Conservation (phyloP, 2,797 vertebrate genomes). For the Helostoma temminkii region DNA sequence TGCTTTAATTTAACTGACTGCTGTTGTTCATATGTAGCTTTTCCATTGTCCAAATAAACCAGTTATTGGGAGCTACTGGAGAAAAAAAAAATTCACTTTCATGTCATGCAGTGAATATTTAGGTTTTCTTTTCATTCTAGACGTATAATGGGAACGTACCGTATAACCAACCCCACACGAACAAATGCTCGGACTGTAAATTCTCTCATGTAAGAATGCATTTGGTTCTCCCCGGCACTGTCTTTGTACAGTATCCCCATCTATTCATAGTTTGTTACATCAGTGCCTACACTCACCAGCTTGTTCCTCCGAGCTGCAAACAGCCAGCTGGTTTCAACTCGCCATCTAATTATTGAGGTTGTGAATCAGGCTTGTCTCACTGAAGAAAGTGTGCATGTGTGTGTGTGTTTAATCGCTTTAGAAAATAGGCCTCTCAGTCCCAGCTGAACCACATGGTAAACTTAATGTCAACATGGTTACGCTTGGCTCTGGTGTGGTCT, state of each 20-base stretch:
- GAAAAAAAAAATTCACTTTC: not conserved
- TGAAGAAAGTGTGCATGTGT: constrained; percentile 36
- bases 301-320: constrained; percentile 53
- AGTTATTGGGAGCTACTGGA: not conserved
- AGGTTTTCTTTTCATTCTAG: not conserved
- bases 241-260: constrained; percentile 45
- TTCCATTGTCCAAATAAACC: constrained; percentile 1
- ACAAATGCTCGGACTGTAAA: constrained; percentile 24
- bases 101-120: constrained; percentile 1
- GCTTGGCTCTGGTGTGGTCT: constrained; percentile 49
- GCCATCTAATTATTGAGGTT: constrained; percentile 65
- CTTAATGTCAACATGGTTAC: constrained; percentile 31
- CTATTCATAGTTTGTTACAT: constrained; percentile 69
- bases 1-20: not conserved
- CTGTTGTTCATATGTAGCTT: not conserved
- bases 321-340: constrained; percentile 66
- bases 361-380: constrained; percentile 40
- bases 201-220: constrained; percentile 24
- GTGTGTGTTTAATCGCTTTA: constrained; percentile 45
- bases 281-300: constrained; percentile 63
- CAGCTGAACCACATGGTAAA: constrained; percentile 41
- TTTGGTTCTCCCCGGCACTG: constrained; percentile 26
- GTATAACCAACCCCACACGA: constrained; percentile 29
- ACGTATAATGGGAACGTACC: constrained; percentile 8
- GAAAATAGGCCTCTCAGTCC: constrained; percentile 26